A percentile compares a stretch with the other conserved stretches of the same genome.
These are phyloP conservation scores for Glaucomys volans DNA, from an alignment of 2,113 vertebrate species.

Conservation along the genomic window DNA sequence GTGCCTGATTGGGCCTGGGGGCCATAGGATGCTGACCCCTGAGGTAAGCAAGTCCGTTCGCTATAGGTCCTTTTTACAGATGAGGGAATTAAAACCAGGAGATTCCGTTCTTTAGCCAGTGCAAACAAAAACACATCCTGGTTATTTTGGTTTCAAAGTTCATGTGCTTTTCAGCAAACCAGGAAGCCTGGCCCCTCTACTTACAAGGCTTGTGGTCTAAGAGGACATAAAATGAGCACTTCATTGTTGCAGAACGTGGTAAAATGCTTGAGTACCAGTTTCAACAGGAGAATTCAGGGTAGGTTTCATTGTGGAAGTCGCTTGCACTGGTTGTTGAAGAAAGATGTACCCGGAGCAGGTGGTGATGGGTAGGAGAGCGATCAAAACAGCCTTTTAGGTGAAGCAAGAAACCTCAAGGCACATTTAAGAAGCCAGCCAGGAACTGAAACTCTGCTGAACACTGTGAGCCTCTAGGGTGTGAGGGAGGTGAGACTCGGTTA, in stretches of 20 bases:
- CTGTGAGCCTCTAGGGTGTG: background rate
- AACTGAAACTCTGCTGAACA: background rate
- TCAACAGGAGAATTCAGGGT: background rate
- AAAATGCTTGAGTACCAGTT: background rate
- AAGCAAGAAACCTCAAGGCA: background rate
- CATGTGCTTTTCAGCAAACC: background rate
- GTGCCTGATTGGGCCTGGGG: background rate
- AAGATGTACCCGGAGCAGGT: background rate
- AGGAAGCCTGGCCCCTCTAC: background rate
- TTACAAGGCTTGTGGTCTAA: background rate
- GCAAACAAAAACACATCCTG: background rate
- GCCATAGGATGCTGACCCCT: background rate
- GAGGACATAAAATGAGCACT: background rate
- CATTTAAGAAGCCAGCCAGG: conserved; percentile 7
- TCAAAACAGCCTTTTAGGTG: conserved; percentile 8
- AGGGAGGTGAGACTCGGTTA: background rate
- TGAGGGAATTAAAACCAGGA: background rate
- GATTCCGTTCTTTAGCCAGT: background rate
- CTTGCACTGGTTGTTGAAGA: background rate
- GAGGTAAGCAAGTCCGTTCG: background rate
- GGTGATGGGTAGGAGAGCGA: background rate
- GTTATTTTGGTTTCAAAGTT: conserved; percentile 56
- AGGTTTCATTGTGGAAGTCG: background rate
- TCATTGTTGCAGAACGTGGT: background rate
- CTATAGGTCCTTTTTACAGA: background rate